Evolutionary conservation across 2,888 invertebrate genomes (phyloP).

Genomic region (Osmoderma eremita): DNA sequence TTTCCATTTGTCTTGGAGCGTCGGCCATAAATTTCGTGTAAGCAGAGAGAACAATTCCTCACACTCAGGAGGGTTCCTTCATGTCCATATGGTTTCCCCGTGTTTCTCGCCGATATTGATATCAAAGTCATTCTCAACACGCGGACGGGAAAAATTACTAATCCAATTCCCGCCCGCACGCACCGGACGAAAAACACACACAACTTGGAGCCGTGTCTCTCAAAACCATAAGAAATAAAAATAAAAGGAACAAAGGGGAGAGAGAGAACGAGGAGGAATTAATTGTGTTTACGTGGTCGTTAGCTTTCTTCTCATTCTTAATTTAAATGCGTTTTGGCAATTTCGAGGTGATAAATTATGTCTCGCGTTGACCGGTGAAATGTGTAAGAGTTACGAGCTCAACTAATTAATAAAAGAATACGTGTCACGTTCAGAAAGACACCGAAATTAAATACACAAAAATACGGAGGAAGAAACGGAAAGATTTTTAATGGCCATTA

Average conservation of each 20-base stretch:
- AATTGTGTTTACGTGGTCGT: slow-evolving; percentile 39
- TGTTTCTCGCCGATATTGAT: slow-evolving; percentile 37
- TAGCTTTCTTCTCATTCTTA: slow-evolving; percentile 39
- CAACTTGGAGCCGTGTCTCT: slow-evolving; percentile 14
- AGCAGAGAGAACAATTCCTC: slow-evolving; percentile 68
- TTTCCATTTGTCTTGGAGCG: slow-evolving; percentile 81
- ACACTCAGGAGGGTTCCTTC: slow-evolving; percentile 50
- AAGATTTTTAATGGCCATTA: slow-evolving; percentile 10
- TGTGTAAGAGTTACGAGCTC: slow-evolving; percentile 40
- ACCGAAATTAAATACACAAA: neutral
- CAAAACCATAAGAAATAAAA: slow-evolving; percentile 1
- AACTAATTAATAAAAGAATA: slow-evolving; percentile 46
- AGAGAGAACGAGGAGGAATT: slow-evolving; percentile 20
- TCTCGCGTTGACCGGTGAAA: slow-evolving; percentile 43
- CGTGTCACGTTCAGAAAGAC: neutral
- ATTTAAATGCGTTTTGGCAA: slow-evolving; percentile 46
- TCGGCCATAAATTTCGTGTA: slow-evolving; percentile 78
- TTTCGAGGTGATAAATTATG: slow-evolving; percentile 46
- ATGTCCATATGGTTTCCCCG: slow-evolving; percentile 38
- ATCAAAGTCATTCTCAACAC: slow-evolving; percentile 30
- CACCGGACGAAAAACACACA: slow-evolving; percentile 14
- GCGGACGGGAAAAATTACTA: slow-evolving; percentile 33
- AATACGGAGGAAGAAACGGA: neutral
- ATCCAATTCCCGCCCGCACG: slow-evolving; percentile 14
- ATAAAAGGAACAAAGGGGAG: slow-evolving; percentile 10